phyloP scores from a whole-genome alignment of 2,888 invertebrate species.

The Oxystoma pomonae region DNA sequence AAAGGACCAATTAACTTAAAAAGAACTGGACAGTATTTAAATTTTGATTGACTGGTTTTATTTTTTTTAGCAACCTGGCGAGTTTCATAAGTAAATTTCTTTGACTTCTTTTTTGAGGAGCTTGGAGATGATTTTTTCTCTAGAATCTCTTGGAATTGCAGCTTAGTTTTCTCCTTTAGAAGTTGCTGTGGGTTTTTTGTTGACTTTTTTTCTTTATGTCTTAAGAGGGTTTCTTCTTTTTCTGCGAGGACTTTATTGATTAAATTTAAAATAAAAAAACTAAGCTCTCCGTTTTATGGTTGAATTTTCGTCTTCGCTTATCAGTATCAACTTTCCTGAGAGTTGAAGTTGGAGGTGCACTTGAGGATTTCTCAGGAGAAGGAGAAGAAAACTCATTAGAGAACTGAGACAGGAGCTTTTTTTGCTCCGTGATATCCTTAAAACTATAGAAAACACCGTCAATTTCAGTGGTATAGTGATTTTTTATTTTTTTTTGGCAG shows the following conservation, averaged over 20 bases:
- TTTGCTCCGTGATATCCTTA: too few species aligned
- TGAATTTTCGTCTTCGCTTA: background rate
- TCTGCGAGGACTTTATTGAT: background rate
- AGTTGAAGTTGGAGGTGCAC: background rate
- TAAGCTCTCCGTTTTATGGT: background rate
- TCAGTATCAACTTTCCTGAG: background rate
- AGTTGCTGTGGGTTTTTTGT: background rate
- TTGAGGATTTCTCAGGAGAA: too few species aligned
- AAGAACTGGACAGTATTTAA: background rate
- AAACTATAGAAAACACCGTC: too few species aligned
- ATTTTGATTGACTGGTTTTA: background rate
- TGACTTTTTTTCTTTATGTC: background rate
- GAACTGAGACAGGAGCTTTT: too few species aligned
- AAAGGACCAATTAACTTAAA: background rate
- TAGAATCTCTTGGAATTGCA: background rate
- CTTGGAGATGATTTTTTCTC: background rate
- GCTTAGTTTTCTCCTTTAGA: background rate
- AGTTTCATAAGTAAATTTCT: background rate
- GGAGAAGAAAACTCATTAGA: too few species aligned
- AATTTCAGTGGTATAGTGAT: too few species aligned
- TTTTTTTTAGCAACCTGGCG: background rate
- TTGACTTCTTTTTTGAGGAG: background rate
- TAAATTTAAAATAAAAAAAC: too few species aligned
- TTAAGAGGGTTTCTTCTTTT: too few species aligned
- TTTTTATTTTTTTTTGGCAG: too few species aligned